These are phyloP conservation scores for Himantopus leucocephalus DNA, from an alignment of 2,113 vertebrate species.

Conservation along the genomic window DNA sequence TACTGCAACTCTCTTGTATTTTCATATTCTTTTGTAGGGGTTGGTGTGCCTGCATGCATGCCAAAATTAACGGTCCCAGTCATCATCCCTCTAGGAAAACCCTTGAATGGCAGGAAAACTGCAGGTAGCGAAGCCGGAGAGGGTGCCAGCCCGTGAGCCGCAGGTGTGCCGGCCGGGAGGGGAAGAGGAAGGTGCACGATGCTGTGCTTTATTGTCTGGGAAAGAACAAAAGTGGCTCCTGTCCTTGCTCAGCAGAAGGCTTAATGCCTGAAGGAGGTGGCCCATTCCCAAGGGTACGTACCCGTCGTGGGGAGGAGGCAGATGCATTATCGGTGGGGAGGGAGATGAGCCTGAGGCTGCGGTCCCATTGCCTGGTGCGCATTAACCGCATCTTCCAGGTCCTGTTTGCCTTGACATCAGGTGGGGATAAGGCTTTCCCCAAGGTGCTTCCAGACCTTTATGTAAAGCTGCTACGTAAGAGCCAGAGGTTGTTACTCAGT, in stretches of 20 bases:
- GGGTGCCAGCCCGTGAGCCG: rapidly evolving
- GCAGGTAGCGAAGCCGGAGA: background rate
- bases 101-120: no score
- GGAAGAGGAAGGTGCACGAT: rapidly evolving
- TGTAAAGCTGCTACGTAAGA: background rate
- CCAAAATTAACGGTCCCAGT: background rate
- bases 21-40: background rate
- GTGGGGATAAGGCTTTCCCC: background rate
- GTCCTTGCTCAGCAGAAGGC: background rate
- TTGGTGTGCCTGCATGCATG: background rate
- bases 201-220: rapidly evolving
- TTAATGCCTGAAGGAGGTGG: background rate
- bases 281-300: rapidly evolving
- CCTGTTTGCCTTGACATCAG: background rate
- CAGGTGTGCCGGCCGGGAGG: rapidly evolving
- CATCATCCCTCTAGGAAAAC: background rate
- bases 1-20: background rate
- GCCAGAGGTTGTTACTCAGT: background rate
- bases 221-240: background rate
- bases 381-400: rapidly evolving
- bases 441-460: background rate
- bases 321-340: rapidly evolving
- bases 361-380: rapidly evolving
- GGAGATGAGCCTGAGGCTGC: background rate
- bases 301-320: rapidly evolving